Base-by-base conservation (phyloP, 2,113 vertebrate genomes). In the Solea solea region DNA sequence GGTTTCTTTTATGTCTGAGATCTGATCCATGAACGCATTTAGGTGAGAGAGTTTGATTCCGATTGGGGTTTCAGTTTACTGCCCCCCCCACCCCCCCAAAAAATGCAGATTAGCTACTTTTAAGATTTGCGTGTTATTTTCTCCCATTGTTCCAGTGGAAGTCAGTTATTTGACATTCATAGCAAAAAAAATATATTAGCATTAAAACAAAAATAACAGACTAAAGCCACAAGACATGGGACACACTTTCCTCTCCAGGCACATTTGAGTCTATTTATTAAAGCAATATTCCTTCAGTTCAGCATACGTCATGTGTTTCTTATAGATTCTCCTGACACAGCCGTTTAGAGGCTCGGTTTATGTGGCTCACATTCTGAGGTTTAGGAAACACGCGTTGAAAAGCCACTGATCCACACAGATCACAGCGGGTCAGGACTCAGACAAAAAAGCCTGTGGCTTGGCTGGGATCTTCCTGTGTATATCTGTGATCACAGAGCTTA, bases 311-410 rank as follows among this genome's bases (percentile, higher is more conserved):
- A 75, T 89, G 76, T 76, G 77, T 86, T 81, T 81, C 86, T 81
- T 76, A 76, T 64, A 81, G 71, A 88, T 91, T 89, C 71, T 88
- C 85, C 91, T 89, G 88, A 90, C 88, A 48, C 86, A 88, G 88
- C 83, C 60, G 42, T 90, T 90, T 86, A 81, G 78, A 74, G 70
- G 72, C 65, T 80, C 15, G 57, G 82, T 76, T 83, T 69, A 74
- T 89, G 85, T 86, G 85, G 85, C 81, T 73, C 82, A 63, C 90
- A 90, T 91, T 91, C 89, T 88, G 88, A 86, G 88, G 87, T 87
- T 88, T 55, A 66, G 81, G 72, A 86, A 88, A 84, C 86, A 82
- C 76, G 78, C 76, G 76, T 78, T 82, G 81, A 85, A 82, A 87
- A 93, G 90, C 88, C 88, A 72, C 88, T 57, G 76, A 91, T 85